Evolutionary conservation across 2,113 vertebrate genomes (phyloP).

Genomic region (Chiloscyllium plagiosum): DNA sequence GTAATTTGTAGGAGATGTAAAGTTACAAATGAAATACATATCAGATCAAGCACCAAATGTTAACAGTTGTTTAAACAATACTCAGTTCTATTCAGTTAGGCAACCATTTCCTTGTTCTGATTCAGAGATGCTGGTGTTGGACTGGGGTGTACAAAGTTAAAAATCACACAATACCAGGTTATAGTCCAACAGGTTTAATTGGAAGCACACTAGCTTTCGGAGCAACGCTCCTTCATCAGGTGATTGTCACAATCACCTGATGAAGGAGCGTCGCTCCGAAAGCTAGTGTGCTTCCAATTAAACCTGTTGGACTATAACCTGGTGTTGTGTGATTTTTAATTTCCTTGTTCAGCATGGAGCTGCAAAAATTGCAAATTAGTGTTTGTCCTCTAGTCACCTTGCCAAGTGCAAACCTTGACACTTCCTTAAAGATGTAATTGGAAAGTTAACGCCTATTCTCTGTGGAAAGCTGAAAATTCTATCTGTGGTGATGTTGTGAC

Average conservation of each 20-base stretch:
- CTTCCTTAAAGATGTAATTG: background rate
- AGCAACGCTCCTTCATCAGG: no score
- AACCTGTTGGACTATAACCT: no score
- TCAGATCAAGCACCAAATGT: background rate
- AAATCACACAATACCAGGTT: no score
- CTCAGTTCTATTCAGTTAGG: background rate
- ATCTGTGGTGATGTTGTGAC: constrained; percentile 26
- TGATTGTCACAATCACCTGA: no score
- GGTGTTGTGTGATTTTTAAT: no score
- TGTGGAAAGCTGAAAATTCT: background rate
- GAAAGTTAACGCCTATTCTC: constrained; percentile 14
- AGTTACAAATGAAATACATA: background rate
- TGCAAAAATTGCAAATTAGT: background rate
- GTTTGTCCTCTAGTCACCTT: background rate
- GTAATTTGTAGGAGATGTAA: background rate
- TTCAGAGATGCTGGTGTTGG: no score
- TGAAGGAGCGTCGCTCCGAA: no score
- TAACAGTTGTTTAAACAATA: constrained; percentile 2
- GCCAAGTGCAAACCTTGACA: constrained; percentile 29
- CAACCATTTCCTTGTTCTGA: background rate
- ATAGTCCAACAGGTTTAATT: no score
- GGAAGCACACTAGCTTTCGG: no score
- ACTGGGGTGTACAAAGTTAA: no score
- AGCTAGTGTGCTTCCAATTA: no score
- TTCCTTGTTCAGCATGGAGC: background rate